Conservation (phyloP, 2,113 vertebrate species). For the Arvicanthis niloticus region DNA sequence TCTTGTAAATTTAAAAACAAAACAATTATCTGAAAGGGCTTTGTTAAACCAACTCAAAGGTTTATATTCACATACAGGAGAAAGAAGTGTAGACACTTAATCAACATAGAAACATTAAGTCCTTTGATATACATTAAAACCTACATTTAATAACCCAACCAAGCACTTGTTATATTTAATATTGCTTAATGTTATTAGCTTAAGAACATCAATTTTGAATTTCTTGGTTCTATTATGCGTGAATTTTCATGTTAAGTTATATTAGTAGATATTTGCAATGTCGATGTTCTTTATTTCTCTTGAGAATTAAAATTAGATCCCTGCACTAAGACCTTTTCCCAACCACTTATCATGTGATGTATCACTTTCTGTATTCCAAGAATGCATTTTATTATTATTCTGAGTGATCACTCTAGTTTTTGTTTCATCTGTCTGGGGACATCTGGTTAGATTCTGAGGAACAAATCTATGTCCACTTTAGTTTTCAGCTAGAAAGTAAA, state of each 20-base stretch:
- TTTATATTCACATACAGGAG: constrained; percentile 41
- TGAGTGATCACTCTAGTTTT: neutral
- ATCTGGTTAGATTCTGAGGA: neutral
- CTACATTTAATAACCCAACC: constrained; percentile 50
- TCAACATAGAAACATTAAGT: constrained; percentile 49
- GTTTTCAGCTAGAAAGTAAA: neutral
- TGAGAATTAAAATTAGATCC: constrained; percentile 46
- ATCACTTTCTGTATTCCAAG: constrained; percentile 44
- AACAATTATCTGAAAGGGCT: constrained; percentile 59
- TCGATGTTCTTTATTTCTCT: neutral
- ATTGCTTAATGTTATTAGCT: neutral
- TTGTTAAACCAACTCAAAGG: constrained; percentile 34
- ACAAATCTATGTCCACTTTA: neutral
- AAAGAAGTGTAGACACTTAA: constrained; percentile 30
- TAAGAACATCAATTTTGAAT: constrained; percentile 40
- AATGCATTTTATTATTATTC: neutral
- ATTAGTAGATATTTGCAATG: constrained; percentile 7
- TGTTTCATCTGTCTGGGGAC: neutral
- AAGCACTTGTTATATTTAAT: constrained; percentile 53
- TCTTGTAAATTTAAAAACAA: constrained; percentile 55
- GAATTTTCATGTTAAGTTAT: constrained; percentile 48
- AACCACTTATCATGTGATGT: neutral
- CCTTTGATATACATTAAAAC: constrained; percentile 38
- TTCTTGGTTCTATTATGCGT: constrained; percentile 31
- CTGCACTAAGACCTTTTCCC: neutral